phyloP scores from a whole-genome alignment of 2,113 vertebrate genomes.

The Eublepharis macularius region DNA sequence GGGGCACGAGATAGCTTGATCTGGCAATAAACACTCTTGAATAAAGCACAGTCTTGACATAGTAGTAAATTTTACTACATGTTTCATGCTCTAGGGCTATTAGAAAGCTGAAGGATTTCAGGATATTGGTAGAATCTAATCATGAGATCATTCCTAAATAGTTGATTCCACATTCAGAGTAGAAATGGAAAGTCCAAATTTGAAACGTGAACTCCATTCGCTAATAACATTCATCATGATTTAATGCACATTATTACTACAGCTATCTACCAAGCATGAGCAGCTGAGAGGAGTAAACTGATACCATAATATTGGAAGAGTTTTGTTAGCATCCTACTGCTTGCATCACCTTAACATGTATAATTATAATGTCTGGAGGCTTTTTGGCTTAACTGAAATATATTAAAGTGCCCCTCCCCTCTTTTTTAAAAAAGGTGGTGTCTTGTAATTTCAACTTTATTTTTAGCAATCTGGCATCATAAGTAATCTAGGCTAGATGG shows the following conservation, averaged over 20 bases:
- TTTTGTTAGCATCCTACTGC: neutral
- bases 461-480: neutral
- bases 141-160: constrained; percentile 4
- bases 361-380: neutral
- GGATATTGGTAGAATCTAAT: constrained; percentile 13
- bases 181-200: neutral
- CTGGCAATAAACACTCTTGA: constrained; percentile 67
- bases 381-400: neutral
- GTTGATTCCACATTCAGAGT: neutral
- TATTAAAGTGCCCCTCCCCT: neutral
- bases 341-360: neutral
- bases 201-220: neutral
- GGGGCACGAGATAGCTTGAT: constrained; percentile 35
- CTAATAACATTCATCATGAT: constrained; percentile 5
- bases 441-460: neutral
- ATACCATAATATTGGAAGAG: neutral
- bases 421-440: neutral
- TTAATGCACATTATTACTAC: neutral
- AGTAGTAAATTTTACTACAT: neutral
- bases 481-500: neutral
- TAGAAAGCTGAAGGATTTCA: constrained; percentile 8
- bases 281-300: neutral
- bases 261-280: constrained; percentile 6
- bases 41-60: constrained; percentile 66
- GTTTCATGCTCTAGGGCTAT: constrained; percentile 26